Evolutionary conservation across 2,888 invertebrate species (phyloP).

Genomic region (Anagyrus pseudococci): DNA sequence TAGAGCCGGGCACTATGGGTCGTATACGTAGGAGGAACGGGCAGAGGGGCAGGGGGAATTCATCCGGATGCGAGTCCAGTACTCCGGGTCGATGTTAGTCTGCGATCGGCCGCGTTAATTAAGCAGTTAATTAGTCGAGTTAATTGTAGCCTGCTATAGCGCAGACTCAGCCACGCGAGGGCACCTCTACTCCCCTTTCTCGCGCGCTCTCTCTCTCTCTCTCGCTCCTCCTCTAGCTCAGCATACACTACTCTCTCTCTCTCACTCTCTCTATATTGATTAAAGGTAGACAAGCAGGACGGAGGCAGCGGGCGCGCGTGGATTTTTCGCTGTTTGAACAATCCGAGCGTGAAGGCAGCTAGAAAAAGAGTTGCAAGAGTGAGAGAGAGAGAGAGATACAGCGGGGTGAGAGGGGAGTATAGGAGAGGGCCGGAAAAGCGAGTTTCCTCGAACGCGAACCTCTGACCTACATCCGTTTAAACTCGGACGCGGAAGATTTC

Average conservation of each 20-base stretch:
- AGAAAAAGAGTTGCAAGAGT: too few relatives aligned
- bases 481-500: conserved; percentile 40
- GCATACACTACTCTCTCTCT: too few relatives aligned
- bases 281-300: neutral
- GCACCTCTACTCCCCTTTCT: neutral
- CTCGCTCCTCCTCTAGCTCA: too few relatives aligned
- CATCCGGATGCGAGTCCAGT: too few relatives aligned
- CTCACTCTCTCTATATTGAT: too few relatives aligned
- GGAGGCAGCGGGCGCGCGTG: too few relatives aligned
- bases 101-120: conserved; percentile 14
- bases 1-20: too few relatives aligned
- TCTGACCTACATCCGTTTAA: conserved; percentile 40
- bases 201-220: too few relatives aligned
- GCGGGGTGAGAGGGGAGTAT: neutral
- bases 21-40: too few relatives aligned
- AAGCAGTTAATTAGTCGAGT: conserved; percentile 29
- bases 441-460: conserved; percentile 38
- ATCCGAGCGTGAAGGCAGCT: too few relatives aligned
- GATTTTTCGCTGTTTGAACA: neutral
- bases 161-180: neutral
- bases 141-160: conserved; percentile 7
- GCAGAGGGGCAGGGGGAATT: too few relatives aligned
- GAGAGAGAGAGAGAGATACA: neutral
- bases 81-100: neutral
- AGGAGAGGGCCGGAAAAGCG: conserved; percentile 26